These are phyloP conservation scores for Scortum barcoo DNA, from an alignment of 2,113 vertebrate species.

Conservation along the genomic window DNA sequence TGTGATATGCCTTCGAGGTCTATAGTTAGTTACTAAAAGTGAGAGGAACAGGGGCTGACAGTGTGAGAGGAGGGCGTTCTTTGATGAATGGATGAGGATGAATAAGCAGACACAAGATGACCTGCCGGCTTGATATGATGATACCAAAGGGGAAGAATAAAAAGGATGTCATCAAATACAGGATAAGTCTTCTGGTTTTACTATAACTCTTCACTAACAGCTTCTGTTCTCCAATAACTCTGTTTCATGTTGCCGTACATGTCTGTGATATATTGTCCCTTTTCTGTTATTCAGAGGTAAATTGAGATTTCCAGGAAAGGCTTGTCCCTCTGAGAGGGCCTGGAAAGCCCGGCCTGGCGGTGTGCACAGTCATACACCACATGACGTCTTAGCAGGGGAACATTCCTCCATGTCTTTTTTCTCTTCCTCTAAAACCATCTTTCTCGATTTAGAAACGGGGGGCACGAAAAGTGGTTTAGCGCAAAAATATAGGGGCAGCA, in stretches of 20 bases:
- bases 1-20: slow-evolving; percentile 60
- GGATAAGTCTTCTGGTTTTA: slow-evolving; percentile 25
- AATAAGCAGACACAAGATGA: slow-evolving; percentile 19
- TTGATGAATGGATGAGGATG: slow-evolving; percentile 23
- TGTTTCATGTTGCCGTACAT: slow-evolving; percentile 44
- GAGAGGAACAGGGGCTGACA: slow-evolving; percentile 43
- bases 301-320: slow-evolving; percentile 80
- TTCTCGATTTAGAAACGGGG: slow-evolving; percentile 73
- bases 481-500: slow-evolving; percentile 61
- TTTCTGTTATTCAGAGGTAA: slow-evolving; percentile 73
- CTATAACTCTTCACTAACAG: slow-evolving; percentile 48
- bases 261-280: slow-evolving; percentile 61
- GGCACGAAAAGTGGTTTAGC: slow-evolving; percentile 64
- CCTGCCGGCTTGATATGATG: slow-evolving; percentile 20
- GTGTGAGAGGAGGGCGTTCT: slow-evolving; percentile 11
- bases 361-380: slow-evolving; percentile 75
- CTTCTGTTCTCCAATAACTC: slow-evolving; percentile 37
- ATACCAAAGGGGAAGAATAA: slow-evolving; percentile 39
- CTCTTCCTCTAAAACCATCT: slow-evolving; percentile 69
- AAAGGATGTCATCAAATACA: slow-evolving; percentile 47
- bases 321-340: slow-evolving; percentile 61
- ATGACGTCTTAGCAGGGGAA: slow-evolving; percentile 81
- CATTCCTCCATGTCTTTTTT: slow-evolving; percentile 75
- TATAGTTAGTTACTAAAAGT: slow-evolving; percentile 47
- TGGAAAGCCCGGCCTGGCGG: slow-evolving; percentile 64